Percentiles rank a stretch among this genome's conserved stretches.
phyloP scores from a whole-genome alignment of 2,888 invertebrate species.

The Yponomeuta cagnagella region DNA sequence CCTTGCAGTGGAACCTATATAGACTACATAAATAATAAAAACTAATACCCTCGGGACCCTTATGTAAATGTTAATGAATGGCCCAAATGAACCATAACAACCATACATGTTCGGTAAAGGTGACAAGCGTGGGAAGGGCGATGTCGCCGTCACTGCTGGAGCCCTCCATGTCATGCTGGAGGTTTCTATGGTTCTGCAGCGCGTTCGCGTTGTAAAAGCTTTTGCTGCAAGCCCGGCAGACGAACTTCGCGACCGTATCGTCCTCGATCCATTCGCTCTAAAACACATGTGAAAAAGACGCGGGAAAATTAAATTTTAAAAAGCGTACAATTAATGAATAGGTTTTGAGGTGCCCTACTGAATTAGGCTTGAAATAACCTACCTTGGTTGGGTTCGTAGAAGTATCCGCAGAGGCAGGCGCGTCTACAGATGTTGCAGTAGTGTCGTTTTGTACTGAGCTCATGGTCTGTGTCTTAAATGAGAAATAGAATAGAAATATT shows the following conservation, averaged over 20 bases:
- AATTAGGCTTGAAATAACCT: neutral
- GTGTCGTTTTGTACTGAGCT: neutral
- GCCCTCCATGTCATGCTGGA: slow-evolving; percentile 48
- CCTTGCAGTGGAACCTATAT: too few relatives aligned
- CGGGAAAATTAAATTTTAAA: neutral
- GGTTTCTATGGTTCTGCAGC: slow-evolving; percentile 56
- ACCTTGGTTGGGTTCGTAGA: neutral
- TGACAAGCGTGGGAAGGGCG: neutral
- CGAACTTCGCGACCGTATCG: slow-evolving; percentile 35
- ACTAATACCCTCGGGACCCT: too few relatives aligned
- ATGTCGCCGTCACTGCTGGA: slow-evolving; percentile 37
- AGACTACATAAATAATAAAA: too few relatives aligned
- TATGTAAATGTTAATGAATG: neutral
- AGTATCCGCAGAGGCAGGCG: neutral
- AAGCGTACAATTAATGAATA: neutral
- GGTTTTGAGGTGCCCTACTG: too few relatives aligned
- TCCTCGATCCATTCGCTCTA: slow-evolving; percentile 31
- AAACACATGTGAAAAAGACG: neutral
- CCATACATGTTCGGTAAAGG: neutral
- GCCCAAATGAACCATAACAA: neutral
- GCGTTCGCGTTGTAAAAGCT: slow-evolving; percentile 58
- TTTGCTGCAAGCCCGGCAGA: slow-evolving; percentile 56
- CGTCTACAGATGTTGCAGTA: neutral
- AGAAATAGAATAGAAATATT: neutral
- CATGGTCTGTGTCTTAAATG: neutral